phyloP scores from a whole-genome alignment of 64 coral and sea anemone genomes.

The Actinia equina region DNA sequence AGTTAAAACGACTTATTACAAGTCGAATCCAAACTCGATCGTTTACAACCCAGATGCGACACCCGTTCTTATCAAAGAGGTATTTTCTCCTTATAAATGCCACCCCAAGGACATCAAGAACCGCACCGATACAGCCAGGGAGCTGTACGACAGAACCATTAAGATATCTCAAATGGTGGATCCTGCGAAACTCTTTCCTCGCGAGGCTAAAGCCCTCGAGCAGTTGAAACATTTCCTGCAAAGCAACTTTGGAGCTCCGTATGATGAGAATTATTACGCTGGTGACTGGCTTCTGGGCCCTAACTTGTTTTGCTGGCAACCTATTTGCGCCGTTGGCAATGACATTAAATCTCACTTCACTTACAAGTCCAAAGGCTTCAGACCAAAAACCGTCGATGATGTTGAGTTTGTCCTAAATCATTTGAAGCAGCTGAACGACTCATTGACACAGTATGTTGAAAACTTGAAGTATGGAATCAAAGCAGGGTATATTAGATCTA shows the following conservation, averaged over 20 bases:
- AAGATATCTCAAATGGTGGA: constrained; percentile 9
- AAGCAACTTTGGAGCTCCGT: constrained; percentile 85
- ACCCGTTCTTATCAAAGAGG: constrained; percentile 6
- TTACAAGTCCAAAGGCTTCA: constrained; percentile 35
- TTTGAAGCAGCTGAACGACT: constrained; percentile 54
- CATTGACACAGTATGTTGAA: constrained; percentile 69
- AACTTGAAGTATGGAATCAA: constrained; percentile 78
- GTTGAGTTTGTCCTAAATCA: constrained; percentile 71
- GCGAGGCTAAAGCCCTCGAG: constrained; percentile 73
- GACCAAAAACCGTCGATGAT: constrained; percentile 61
- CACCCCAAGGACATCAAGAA: constrained; percentile 66
- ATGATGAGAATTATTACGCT: constrained; percentile 95
- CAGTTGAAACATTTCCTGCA: constrained; percentile 86
- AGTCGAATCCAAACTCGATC: constrained; percentile 65
- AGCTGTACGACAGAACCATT: constrained; percentile 39
- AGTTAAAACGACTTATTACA: constrained; percentile 76
- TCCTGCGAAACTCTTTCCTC: constrained; percentile 53
- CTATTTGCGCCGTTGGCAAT: constrained; percentile 67
- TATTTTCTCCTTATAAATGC: constrained; percentile 84
- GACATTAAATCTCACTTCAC: constrained; percentile 76
- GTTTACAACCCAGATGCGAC: constrained; percentile 61
- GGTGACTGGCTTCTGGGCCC: constrained; percentile 98
- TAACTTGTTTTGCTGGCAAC: constrained; percentile 83
- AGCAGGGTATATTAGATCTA: constrained; percentile 80
- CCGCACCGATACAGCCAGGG: constrained; percentile 37